These are phyloP conservation scores for Microtus richardsoni DNA, from an alignment of 2,113 vertebrate genomes.

Conservation along the genomic window DNA sequence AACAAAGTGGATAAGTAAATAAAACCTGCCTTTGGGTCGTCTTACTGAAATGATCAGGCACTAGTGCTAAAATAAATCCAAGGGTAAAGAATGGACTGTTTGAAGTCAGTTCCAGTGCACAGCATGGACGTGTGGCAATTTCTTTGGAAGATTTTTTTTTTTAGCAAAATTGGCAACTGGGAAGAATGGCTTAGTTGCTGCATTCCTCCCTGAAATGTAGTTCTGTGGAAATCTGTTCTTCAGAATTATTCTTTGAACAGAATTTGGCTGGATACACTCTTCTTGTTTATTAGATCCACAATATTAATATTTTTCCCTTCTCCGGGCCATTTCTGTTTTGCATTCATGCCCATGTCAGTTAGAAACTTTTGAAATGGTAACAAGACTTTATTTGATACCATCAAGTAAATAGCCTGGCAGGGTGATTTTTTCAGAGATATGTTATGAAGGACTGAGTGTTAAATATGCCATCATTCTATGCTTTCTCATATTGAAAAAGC, in stretches of 20 bases:
- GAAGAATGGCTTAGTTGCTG: background rate
- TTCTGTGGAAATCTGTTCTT: constrained; percentile 68
- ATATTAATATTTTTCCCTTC: constrained; percentile 80
- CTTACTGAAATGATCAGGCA: constrained; percentile 8
- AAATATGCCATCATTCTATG: constrained; percentile 65
- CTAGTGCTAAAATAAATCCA: constrained; percentile 47
- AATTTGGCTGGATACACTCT: constrained; percentile 46
- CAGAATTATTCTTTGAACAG: constrained; percentile 60
- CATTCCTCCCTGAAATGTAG: constrained; percentile 2
- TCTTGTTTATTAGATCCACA: constrained; percentile 71
- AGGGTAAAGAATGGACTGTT: background rate
- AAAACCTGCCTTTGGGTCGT: background rate
- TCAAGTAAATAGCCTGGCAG: constrained; percentile 65
- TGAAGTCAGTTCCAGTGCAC: constrained; percentile 13
- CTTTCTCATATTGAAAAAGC: constrained; percentile 56
- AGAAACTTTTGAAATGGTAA: constrained; percentile 75
- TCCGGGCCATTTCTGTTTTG: constrained; percentile 54
- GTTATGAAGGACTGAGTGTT: constrained; percentile 59
- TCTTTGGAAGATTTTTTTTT: constrained; percentile 30
- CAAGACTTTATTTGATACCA: constrained; percentile 53
- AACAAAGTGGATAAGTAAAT: background rate
- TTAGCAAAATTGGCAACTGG: constrained; percentile 26
- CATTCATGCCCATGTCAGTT: constrained; percentile 1
- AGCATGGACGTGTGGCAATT: constrained; percentile 13
- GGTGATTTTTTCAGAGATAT: constrained; percentile 71